Conservation (phyloP, 2,888 invertebrate species). For the Nomada hirtipes region DNA sequence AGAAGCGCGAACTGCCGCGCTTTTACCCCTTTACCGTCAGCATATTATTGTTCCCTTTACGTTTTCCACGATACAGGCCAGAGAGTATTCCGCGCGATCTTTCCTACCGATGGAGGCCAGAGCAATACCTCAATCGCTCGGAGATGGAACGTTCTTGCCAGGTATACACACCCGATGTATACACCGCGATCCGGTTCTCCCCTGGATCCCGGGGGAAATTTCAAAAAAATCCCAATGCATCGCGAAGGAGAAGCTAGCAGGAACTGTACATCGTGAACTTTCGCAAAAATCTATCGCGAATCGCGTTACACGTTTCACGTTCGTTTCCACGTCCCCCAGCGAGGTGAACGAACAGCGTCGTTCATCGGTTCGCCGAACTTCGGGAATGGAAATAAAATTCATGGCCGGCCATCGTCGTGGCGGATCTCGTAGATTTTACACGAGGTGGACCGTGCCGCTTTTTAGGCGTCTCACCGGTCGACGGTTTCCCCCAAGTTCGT, state of each 20-base stretch:
- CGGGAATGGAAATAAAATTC: conserved; percentile 1
- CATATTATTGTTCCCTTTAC: conserved; percentile 57
- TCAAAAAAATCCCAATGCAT: conserved; percentile 62
- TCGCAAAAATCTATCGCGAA: conserved; percentile 26
- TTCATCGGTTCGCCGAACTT: conserved; percentile 8
- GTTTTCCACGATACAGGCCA: conserved; percentile 28
- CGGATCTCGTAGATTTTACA: not conserved
- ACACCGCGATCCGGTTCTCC: conserved; percentile 32
- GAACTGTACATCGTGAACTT: conserved; percentile 33
- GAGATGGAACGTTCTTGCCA: conserved; percentile 42
- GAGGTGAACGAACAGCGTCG: conserved; percentile 5
- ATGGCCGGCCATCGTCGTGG: not conserved
- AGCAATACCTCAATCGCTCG: conserved; percentile 60
- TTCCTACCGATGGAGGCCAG: conserved; percentile 27
- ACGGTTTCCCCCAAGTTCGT: conserved; percentile 25
- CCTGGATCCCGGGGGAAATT: conserved; percentile 61
- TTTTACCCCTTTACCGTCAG: conserved; percentile 45
- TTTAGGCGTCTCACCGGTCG: conserved; percentile 4
- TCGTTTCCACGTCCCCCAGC: not conserved
- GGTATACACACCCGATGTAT: conserved; percentile 7
- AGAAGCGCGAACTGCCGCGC: conserved; percentile 25
- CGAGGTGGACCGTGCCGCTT: not conserved
- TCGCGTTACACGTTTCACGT: conserved; percentile 37
- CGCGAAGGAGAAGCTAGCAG: conserved; percentile 20
- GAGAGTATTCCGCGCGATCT: conserved; percentile 27